These are phyloP conservation scores for Drosophila borealis DNA, from an alignment of 2,888 invertebrate species.

Conservation along the genomic window DNA sequence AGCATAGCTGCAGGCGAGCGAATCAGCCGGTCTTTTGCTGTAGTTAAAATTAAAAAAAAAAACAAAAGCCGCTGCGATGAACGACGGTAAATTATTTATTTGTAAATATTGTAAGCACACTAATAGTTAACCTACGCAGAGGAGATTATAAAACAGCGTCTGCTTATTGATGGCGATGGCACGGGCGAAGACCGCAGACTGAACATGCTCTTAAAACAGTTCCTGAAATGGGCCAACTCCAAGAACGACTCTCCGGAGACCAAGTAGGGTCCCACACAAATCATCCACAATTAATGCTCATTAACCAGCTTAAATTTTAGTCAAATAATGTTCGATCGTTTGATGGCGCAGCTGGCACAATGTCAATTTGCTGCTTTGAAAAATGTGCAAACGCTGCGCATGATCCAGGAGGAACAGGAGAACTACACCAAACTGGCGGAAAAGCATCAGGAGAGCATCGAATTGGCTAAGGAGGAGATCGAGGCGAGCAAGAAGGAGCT, in stretches of 20 bases:
- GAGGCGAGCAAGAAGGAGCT: slow-evolving; percentile 92
- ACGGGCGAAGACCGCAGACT: slow-evolving; percentile 97
- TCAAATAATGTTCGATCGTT: slow-evolving; percentile 90
- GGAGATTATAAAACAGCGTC: slow-evolving; percentile 95
- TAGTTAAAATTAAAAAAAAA: slow-evolving; percentile 2
- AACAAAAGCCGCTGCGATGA: slow-evolving; percentile 21
- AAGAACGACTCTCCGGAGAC: slow-evolving; percentile 88
- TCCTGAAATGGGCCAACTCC: slow-evolving; percentile 92
- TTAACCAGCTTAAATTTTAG: slow-evolving; percentile 81
- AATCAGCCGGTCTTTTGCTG: slow-evolving; percentile 41
- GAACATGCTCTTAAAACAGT: slow-evolving; percentile 92
- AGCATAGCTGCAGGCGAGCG: slow-evolving; percentile 4
- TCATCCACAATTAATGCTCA: neutral
- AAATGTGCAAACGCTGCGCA: slow-evolving; percentile 91
- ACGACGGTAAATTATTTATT: slow-evolving; percentile 39
- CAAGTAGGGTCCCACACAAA: slow-evolving; percentile 85
- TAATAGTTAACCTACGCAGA: slow-evolving; percentile 86
- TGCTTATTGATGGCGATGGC: slow-evolving; percentile 98
- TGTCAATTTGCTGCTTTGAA: slow-evolving; percentile 95
- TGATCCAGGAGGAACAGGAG: slow-evolving; percentile 93
- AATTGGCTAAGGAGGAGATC: slow-evolving; percentile 92
- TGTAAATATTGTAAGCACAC: too few species aligned
- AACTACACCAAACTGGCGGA: slow-evolving; percentile 92
- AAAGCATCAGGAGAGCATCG: slow-evolving; percentile 92
- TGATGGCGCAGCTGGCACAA: slow-evolving; percentile 93